Percentiles rank a stretch among this genome's conserved stretches.
These are phyloP conservation scores for Clarias pachynema DNA, from an alignment of 2,797 vertebrate genomes.

Conservation along the genomic window DNA sequence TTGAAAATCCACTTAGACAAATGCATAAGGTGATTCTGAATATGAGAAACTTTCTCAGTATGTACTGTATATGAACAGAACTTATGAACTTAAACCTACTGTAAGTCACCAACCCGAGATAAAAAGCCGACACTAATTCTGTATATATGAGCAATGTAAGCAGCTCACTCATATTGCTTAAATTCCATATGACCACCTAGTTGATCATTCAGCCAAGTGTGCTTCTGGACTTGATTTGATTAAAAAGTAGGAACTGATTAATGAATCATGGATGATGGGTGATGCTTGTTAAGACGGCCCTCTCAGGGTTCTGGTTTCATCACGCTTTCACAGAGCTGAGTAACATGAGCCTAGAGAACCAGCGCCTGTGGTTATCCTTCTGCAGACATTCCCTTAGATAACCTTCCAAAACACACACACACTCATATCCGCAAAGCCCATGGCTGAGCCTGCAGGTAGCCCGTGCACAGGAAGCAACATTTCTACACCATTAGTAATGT, in stretches of 20 bases:
- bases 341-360: conserved; percentile 38
- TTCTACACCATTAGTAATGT: conserved; percentile 37
- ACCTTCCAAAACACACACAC: conserved; percentile 17
- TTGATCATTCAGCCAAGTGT: conserved; percentile 58
- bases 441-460: conserved; percentile 44
- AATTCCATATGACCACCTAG: conserved; percentile 51
- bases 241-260: conserved; percentile 59
- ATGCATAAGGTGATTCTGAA: not conserved
- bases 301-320: conserved; percentile 52
- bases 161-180: not conserved
- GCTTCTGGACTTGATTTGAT: conserved; percentile 21
- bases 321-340: conserved; percentile 54
- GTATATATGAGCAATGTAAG: not conserved
- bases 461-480: conserved; percentile 37
- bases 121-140: too few relatives aligned
- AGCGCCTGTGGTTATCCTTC: conserved; percentile 24
- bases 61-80: not conserved
- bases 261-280: conserved; percentile 52
- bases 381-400: conserved; percentile 32
- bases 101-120: not conserved
- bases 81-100: not conserved
- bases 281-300: conserved; percentile 37
- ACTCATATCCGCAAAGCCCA: conserved; percentile 20
- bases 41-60: not conserved
- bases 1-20: not conserved